Percentiles rank a stretch among this genome's conserved stretches.
Evolutionary conservation across 1,140 invertebrate genomes (phyloP).

Genomic region (Periplaneta americana): DNA sequence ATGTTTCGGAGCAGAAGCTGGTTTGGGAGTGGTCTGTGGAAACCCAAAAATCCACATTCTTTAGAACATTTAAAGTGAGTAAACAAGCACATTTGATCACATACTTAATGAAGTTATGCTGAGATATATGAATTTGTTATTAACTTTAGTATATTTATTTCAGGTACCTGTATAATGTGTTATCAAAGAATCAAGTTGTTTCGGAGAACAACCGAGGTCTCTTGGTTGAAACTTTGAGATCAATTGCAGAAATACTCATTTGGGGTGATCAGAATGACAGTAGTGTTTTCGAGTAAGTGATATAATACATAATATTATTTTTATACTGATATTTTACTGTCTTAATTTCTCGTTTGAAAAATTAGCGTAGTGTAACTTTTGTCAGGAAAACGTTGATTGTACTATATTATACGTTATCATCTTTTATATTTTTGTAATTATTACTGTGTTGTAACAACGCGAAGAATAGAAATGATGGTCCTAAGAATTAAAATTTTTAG

Average conservation of each 20-base stretch:
- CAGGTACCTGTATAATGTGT: constrained; percentile 88
- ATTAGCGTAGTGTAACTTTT: too few species aligned
- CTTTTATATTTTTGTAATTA: too few species aligned
- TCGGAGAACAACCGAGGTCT: constrained; percentile 91
- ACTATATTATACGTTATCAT: too few species aligned
- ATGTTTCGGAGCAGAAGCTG: constrained; percentile 86
- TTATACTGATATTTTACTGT: too few species aligned
- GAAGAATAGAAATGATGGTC: too few species aligned
- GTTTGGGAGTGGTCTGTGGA: constrained; percentile 82
- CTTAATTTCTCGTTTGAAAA: too few species aligned
- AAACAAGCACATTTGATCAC: neutral
- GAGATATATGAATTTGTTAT: neutral
- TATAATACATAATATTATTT: too few species aligned
- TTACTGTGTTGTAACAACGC: too few species aligned
- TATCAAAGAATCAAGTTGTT: constrained; percentile 95
- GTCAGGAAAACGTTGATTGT: too few species aligned
- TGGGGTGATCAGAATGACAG: constrained; percentile 99
- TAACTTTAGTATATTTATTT: constrained; percentile 24
- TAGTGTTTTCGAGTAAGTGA: constrained; percentile 95
- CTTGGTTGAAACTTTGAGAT: constrained; percentile 93
- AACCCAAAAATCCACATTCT: constrained; percentile 94
- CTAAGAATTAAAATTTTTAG: too few species aligned
- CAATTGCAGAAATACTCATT: constrained; percentile 98
- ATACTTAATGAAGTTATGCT: neutral
- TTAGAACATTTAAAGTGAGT: constrained; percentile 89